A percentile compares a stretch with the other conserved stretches of the same genome.
These are phyloP conservation scores for Crocodylus rhombifer DNA, from an alignment of 2,797 vertebrate genomes.

Conservation along the genomic window DNA sequence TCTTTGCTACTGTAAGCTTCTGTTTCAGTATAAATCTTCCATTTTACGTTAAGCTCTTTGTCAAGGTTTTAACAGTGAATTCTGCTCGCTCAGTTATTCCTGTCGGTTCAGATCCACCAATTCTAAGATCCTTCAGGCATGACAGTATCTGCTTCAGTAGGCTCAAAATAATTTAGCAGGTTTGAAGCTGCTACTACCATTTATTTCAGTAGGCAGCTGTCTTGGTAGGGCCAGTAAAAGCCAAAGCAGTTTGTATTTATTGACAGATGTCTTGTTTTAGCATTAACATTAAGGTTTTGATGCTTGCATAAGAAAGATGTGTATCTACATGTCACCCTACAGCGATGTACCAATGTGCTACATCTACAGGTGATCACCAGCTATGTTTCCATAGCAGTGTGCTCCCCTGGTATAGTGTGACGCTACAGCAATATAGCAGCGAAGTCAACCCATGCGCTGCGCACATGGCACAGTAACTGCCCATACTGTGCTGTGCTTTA, in stretches of 20 bases:
- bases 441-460: no score
- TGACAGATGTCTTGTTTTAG: constrained; percentile 1
- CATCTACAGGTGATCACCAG: no score
- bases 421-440: no score
- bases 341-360: no score
- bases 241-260: constrained; percentile 57
- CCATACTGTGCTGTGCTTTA: no score
- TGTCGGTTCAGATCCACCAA: constrained; percentile 42
- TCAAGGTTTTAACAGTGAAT: constrained; percentile 39
- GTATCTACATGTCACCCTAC: no score
- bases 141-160: constrained; percentile 25
- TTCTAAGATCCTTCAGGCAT: constrained; percentile 34
- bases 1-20: constrained; percentile 41
- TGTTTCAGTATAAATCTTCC: constrained; percentile 57
- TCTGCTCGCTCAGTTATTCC: constrained; percentile 40
- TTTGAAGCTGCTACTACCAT: constrained; percentile 56
- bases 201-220: constrained; percentile 42
- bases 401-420: no score
- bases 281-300: constrained; percentile 39
- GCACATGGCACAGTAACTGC: no score
- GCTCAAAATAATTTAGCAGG: constrained; percentile 58
- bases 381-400: no score
- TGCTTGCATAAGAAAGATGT: neutral
- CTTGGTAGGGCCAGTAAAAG: constrained; percentile 38
- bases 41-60: constrained; percentile 63